Base-by-base conservation (phyloP, 1,140 invertebrate genomes). In the Diorhabda elongata region DNA sequence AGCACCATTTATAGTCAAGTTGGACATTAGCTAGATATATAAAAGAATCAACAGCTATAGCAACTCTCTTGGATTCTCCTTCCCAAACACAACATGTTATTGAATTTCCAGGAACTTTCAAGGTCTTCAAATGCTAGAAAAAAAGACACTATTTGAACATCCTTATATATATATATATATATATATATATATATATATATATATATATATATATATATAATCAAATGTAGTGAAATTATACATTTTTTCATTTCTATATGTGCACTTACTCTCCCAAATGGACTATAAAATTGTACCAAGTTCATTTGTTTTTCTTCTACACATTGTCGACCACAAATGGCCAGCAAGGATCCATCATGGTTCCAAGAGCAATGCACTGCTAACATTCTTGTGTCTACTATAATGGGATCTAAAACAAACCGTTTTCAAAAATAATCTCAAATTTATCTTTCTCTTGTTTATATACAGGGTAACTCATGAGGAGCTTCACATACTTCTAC, bases 1-100 rank as follows among this genome's bases (percentile, higher is more conserved):
- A 98, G 7, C 93, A 92, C 91, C 96, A 97, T 77, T 95, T 95
- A 81, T 99, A 98, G 76, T 94, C 91, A 0, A 93, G 94, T 59
- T 95, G 89, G n/a, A 99, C 93, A 79, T 98, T 98, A 0, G 97
- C 97, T 83, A 99, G 98, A 81, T 98, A 99, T 74, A 99, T 95
- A 75, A 94, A 96, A 0, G 94, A 96, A 81, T 99, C 98, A 2
- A 98, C 92, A 0, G 95, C 94, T 56, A 98, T 84, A 7, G 94
- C 94, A 3, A 99, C 89, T 43, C 96, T 84, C 2, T 98, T 81
- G 1, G 96, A 97, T 66, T 90, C 89, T 4, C 92, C 92, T 82
- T 98, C 97, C 97, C 97, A 99, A 0, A 92, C 90, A 73, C 94
- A 90, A 0, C 90, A 90, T 7, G 89, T 89, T 69, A 98, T 89